Evolutionary conservation across 2,113 vertebrate genomes (phyloP).

Genomic region (Thalassoma bifasciatum): DNA sequence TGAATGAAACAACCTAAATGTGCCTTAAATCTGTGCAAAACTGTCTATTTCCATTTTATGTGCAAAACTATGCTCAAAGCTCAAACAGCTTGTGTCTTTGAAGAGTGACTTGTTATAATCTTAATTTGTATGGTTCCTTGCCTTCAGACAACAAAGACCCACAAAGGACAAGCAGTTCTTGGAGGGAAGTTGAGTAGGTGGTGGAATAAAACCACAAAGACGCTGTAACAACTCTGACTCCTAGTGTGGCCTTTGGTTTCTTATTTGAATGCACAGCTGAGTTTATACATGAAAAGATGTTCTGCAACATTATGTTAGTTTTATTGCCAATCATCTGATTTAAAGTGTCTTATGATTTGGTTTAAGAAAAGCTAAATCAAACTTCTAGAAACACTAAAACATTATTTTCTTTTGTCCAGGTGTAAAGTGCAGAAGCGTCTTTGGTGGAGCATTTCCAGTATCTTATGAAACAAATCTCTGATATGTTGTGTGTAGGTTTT

Average conservation of each 20-base stretch:
- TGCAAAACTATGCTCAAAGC: neutral
- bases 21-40: neutral
- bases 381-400: neutral
- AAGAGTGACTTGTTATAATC: neutral
- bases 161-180: neutral
- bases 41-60: neutral
- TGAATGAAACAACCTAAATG: neutral
- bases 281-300: no score
- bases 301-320: no score
- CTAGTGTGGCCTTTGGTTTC: no score
- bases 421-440: neutral
- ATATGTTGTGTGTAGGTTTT: conserved; percentile 1
- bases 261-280: no score
- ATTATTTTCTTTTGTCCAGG: neutral
- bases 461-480: neutral
- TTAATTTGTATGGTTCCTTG: neutral
- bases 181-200: neutral
- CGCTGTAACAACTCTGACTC: neutral
- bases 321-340: neutral
- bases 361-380: neutral
- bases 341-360: neutral
- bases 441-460: neutral
- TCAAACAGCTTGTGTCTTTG: no score
- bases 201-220: neutral
- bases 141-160: neutral